These are phyloP conservation scores for Rotaria sp. DNA, from an alignment of 2,888 invertebrate species.

Conservation along the genomic window DNA sequence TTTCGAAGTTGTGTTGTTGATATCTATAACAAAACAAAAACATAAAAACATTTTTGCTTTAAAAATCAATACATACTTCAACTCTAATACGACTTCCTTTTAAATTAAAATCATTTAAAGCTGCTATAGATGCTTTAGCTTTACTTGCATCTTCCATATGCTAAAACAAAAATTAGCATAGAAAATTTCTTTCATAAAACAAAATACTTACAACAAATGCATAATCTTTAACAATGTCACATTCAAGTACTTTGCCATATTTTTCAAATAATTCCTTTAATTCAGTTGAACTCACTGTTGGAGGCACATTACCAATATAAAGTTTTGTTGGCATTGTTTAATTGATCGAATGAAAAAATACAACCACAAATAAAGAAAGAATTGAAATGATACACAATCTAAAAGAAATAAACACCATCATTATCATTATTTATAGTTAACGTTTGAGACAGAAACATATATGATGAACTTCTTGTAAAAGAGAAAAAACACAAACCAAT, in stretches of 20 bases:
- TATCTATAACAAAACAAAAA: not conserved
- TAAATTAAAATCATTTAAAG: slow-evolving; percentile 33
- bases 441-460: not conserved
- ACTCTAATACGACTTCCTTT: slow-evolving; percentile 35
- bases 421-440: not conserved
- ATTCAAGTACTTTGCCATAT: slow-evolving; percentile 50
- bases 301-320: slow-evolving; percentile 50
- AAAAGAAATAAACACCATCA: not conserved
- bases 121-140: slow-evolving; percentile 36
- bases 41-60: not conserved
- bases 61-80: not conserved
- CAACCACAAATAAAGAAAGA: not conserved
- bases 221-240: slow-evolving; percentile 52
- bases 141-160: slow-evolving; percentile 38
- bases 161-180: not conserved
- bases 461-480: not conserved
- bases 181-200: not conserved
- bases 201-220: slow-evolving; percentile 46
- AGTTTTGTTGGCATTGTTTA: slow-evolving; percentile 46
- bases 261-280: slow-evolving; percentile 47
- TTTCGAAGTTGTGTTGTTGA: not conserved
- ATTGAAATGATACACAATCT: not conserved
- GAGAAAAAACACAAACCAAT: not conserved
- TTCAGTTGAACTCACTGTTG: slow-evolving; percentile 46
- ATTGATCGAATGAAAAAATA: not conserved